Evolutionary conservation across 2,113 vertebrate species (phyloP).

Genomic region (Atractosteus spatula): DNA sequence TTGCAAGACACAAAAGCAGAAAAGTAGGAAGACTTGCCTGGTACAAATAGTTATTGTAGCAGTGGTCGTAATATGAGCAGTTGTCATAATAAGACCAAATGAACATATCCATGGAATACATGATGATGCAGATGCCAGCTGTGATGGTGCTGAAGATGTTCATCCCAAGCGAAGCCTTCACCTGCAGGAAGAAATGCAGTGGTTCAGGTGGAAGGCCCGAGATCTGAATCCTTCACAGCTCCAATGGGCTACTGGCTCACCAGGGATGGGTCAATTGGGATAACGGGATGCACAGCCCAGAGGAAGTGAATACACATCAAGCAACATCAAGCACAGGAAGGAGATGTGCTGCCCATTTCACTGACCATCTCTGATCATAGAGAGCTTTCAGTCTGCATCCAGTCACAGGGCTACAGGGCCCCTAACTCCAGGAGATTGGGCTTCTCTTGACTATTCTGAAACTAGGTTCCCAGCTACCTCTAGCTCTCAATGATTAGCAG

Average conservation of each 20-base stretch:
- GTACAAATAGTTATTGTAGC: neutral
- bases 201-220: neutral
- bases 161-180: constrained; percentile 22
- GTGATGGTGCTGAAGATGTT: constrained; percentile 22
- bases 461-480: too few relatives aligned
- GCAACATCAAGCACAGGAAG: neutral
- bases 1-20: neutral
- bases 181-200: constrained; percentile 6
- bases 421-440: too few relatives aligned
- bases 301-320: too few relatives aligned
- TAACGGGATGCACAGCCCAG: too few relatives aligned
- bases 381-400: too few relatives aligned
- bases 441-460: too few relatives aligned
- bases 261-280: neutral
- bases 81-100: neutral
- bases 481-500: too few relatives aligned
- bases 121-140: constrained; percentile 10
- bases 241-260: neutral
- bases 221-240: neutral
- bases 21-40: neutral
- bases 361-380: neutral
- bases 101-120: neutral
- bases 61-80: neutral
- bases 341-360: neutral
- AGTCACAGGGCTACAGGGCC: too few relatives aligned